These are phyloP conservation scores for Epinotia nisella DNA, from an alignment of 2,888 invertebrate genomes.

Conservation along the genomic window DNA sequence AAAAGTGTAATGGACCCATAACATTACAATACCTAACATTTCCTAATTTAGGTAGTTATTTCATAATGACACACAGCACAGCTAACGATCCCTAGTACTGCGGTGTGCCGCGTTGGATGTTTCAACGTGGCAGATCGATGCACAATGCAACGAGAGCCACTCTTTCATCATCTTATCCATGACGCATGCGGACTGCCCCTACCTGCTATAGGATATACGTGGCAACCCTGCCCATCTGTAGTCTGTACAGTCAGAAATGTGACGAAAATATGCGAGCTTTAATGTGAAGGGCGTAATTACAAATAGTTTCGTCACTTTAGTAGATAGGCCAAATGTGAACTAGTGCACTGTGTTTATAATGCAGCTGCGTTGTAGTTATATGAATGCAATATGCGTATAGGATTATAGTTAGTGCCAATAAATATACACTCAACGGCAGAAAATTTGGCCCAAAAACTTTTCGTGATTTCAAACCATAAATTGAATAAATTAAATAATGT, in stretches of 20 bases:
- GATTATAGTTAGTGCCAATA: no score
- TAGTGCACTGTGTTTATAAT: no score
- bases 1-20: not conserved
- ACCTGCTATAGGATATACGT: not conserved
- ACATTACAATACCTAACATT: not conserved
- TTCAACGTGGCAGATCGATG: constrained; percentile 14
- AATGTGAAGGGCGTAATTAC: no score
- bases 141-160: not conserved
- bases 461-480: no score
- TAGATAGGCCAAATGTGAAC: no score
- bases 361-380: no score
- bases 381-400: no score
- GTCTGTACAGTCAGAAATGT: not conserved
- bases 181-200: constrained; percentile 8
- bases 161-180: constrained; percentile 16
- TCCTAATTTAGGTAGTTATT: not conserved
- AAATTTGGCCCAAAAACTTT: no score
- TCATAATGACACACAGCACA: not conserved
- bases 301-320: no score
- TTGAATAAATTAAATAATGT: no score
- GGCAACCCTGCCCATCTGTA: not conserved
- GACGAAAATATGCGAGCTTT: no score
- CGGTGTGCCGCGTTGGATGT: constrained; percentile 8
- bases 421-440: no score
- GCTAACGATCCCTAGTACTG: not conserved